phyloP scores from a whole-genome alignment of 2,888 invertebrate species.

The Lepidochitona cinerea region DNA sequence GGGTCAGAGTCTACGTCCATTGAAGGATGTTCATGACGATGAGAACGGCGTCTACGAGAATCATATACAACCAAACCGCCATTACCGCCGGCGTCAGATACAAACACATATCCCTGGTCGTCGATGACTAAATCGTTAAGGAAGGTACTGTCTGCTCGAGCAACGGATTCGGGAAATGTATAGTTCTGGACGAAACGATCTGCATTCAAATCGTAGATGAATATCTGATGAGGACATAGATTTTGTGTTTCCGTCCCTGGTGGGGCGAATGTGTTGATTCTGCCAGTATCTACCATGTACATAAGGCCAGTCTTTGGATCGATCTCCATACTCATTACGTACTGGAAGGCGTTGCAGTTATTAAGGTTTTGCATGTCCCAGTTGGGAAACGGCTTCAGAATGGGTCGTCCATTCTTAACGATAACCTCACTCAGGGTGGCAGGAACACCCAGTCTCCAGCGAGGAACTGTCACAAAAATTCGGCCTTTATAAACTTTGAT shows the following conservation, averaged over 20 bases:
- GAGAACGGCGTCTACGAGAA: constrained; percentile 2
- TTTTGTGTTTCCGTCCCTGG: constrained; percentile 18
- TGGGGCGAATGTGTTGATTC: constrained; percentile 14
- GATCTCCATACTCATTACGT: constrained; percentile 56
- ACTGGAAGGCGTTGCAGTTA: constrained; percentile 51
- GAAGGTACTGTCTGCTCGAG: constrained; percentile 39
- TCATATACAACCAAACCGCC: constrained; percentile 48
- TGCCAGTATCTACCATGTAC: constrained; percentile 57
- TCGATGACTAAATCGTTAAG: constrained; percentile 56
- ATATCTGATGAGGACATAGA: constrained; percentile 52
- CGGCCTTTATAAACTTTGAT: constrained; percentile 45
- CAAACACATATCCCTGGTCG: constrained; percentile 33
- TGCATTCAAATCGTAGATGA: constrained; percentile 45
- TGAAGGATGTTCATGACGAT: constrained; percentile 14
- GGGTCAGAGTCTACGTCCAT: constrained; percentile 26
- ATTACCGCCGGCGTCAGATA: constrained; percentile 43
- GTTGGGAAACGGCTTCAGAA: constrained; percentile 45
- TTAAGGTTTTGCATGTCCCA: constrained; percentile 50
- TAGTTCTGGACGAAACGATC: constrained; percentile 38
- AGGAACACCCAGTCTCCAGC: constrained; percentile 47
- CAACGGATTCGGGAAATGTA: constrained; percentile 44
- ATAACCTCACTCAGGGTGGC: constrained; percentile 44
- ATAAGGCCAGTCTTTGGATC: constrained; percentile 52
- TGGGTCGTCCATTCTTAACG: constrained; percentile 17
- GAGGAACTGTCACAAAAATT: constrained; percentile 51